Conservation (phyloP, 2,888 invertebrate species). For the Amiota communis region DNA sequence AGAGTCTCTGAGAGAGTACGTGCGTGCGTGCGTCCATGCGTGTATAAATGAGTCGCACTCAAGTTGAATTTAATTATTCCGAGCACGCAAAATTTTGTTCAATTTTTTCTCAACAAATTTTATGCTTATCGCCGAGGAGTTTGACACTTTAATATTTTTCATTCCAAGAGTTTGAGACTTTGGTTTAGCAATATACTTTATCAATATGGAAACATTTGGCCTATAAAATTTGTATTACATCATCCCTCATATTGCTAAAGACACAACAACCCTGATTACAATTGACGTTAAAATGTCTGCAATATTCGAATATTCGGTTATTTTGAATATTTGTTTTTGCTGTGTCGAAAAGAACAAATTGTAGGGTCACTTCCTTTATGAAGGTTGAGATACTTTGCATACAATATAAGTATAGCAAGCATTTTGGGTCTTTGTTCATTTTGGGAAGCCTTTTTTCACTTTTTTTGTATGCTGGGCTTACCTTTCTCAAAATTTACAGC, state of each 20-base stretch:
- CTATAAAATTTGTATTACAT: too few species aligned
- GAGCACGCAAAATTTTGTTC: slow-evolving; percentile 39
- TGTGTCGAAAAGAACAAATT: neutral
- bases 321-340: too few species aligned
- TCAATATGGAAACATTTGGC: too few species aligned
- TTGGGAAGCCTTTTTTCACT: slow-evolving; percentile 31
- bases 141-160: too few species aligned
- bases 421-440: slow-evolving; percentile 38
- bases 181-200: too few species aligned
- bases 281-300: too few species aligned
- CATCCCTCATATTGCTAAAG: too few species aligned
- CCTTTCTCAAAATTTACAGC: slow-evolving; percentile 15
- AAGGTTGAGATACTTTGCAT: neutral
- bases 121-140: slow-evolving; percentile 34
- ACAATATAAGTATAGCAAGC: too few species aligned
- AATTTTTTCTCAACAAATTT: slow-evolving; percentile 1
- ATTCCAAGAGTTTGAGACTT: too few species aligned
- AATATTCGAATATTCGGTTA: too few species aligned
- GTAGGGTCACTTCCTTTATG: neutral
- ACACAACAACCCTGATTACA: too few species aligned
- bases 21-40: neutral
- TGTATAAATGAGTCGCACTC: neutral
- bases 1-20: neutral
- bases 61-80: slow-evolving; percentile 45
- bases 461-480: neutral